These are phyloP conservation scores for Lucilia sericata DNA, from an alignment of 1,140 invertebrate species.

Conservation along the genomic window DNA sequence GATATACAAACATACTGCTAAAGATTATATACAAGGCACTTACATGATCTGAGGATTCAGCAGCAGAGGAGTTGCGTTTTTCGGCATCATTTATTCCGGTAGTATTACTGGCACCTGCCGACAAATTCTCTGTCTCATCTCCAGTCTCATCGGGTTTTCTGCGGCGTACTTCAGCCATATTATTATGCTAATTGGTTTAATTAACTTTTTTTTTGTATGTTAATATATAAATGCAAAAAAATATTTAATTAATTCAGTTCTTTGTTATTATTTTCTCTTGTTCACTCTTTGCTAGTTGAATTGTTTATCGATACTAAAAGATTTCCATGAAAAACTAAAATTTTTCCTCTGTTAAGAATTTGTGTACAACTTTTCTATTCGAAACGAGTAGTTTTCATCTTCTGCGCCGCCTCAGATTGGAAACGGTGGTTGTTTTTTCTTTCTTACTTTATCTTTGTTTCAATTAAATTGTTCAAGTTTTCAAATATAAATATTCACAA, in stretches of 20 bases:
- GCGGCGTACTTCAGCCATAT: slow-evolving; percentile 60
- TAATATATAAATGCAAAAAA: background rate
- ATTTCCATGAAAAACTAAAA: slow-evolving; percentile 3
- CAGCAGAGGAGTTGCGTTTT: slow-evolving; percentile 59
- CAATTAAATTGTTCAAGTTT: background rate
- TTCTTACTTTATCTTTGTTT: background rate
- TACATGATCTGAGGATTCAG: slow-evolving; percentile 67
- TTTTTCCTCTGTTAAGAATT: slow-evolving; percentile 3
- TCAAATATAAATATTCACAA: background rate
- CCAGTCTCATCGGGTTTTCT: slow-evolving; percentile 57
- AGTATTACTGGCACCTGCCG: slow-evolving; percentile 31
- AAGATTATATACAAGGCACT: slow-evolving; percentile 40
- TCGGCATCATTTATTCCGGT: slow-evolving; percentile 6
- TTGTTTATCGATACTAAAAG: background rate
- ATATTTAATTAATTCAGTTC: too few relatives aligned
- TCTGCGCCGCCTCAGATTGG: slow-evolving; percentile 32
- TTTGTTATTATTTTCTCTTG: background rate
- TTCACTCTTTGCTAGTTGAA: background rate
- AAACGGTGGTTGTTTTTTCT: slow-evolving; percentile 4
- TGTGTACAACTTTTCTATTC: slow-evolving; percentile 24
- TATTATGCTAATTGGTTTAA: background rate
- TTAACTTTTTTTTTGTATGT: background rate
- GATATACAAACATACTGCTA: background rate
- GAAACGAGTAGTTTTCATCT: slow-evolving; percentile 34
- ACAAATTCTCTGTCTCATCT: slow-evolving; percentile 37